Evolutionary conservation across 2,888 invertebrate genomes (phyloP).

Genomic region (Eristalis arbustorum): DNA sequence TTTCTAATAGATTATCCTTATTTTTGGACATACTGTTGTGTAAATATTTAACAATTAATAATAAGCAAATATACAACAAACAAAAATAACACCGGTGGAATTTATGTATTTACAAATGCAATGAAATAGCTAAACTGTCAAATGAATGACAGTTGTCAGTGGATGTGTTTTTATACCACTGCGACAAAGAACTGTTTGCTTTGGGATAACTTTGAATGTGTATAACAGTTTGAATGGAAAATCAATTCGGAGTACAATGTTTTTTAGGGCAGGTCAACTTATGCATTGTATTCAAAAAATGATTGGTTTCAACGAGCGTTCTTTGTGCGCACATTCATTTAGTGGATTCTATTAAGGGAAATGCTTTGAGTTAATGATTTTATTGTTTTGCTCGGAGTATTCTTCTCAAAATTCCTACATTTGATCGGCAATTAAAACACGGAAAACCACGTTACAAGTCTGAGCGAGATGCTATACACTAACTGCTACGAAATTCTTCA

Average conservation of each 20-base stretch:
- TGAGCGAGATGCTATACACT: too few relatives aligned
- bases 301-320: neutral
- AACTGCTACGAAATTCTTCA: too few relatives aligned
- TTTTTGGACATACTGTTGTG: conserved; percentile 63
- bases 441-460: too few relatives aligned
- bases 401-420: too few relatives aligned
- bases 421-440: too few relatives aligned
- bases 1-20: conserved; percentile 87
- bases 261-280: neutral
- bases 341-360: too few relatives aligned
- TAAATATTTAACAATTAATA: neutral
- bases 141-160: neutral
- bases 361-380: too few relatives aligned
- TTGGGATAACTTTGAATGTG: neutral
- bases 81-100: neutral
- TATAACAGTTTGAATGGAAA: conserved; percentile 75
- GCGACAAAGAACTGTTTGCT: neutral
- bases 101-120: conserved; percentile 85
- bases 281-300: too few relatives aligned
- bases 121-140: conserved; percentile 83
- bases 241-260: neutral
- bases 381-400: too few relatives aligned
- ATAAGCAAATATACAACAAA: conserved; percentile 8
- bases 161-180: neutral
- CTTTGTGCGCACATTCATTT: too few relatives aligned